Percentiles rank a stretch among this genome's conserved stretches.
phyloP scores from a whole-genome alignment of 2,113 vertebrate genomes.

The Cariama cristata region DNA sequence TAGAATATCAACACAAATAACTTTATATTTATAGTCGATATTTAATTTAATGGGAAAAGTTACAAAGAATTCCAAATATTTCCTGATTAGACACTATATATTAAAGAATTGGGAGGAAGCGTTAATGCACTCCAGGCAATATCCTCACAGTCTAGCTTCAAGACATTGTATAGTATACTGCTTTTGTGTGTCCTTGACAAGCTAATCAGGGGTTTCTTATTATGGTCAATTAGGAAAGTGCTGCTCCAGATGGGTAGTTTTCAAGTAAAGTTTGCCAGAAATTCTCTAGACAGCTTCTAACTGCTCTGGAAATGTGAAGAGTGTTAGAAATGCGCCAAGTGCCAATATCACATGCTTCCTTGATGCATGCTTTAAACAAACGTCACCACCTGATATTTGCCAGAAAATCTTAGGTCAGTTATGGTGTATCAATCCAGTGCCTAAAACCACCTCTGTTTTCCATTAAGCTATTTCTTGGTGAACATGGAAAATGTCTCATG shows the following conservation, averaged over 20 bases:
- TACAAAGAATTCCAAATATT: neutral
- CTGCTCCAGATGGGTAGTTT: conserved; percentile 49
- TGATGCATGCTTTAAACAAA: conserved; percentile 64
- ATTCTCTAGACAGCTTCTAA: conserved; percentile 58
- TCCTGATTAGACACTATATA: neutral
- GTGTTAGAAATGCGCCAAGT: conserved; percentile 5
- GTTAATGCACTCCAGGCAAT: neutral
- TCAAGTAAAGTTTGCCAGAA: conserved; percentile 53
- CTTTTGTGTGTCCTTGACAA: neutral
- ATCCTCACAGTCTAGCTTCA: neutral
- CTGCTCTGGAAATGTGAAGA: conserved; percentile 50
- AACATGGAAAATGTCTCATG: neutral
- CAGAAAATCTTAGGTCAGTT: conserved; percentile 27
- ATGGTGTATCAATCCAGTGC: conserved; percentile 1
- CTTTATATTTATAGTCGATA: neutral
- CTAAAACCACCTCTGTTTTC: neutral
- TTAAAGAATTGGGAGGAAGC: neutral
- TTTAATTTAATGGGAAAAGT: neutral
- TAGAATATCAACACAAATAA: neutral
- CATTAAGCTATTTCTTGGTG: neutral
- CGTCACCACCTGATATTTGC: conserved; percentile 48
- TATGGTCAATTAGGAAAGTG: conserved; percentile 36
- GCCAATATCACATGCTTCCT: conserved; percentile 22
- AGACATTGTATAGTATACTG: neutral
- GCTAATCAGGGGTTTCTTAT: neutral